A percentile compares a stretch with the other conserved stretches of the same genome.
Conservation (phyloP, 2,888 invertebrate genomes). For the Nemotelus pantherinus region DNA sequence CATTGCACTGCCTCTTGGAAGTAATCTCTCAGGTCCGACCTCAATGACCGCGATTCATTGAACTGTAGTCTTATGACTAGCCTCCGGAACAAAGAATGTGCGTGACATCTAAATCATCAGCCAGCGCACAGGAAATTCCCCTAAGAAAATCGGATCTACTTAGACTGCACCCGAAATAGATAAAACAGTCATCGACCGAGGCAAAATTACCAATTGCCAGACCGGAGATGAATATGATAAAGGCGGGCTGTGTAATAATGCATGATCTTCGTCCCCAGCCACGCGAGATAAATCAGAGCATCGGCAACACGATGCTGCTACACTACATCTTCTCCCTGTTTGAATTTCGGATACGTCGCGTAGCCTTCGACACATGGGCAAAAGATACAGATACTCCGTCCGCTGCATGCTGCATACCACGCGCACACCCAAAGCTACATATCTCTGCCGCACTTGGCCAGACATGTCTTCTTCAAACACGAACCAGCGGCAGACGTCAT, state of each 20-base stretch:
- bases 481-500: neutral
- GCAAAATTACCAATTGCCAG: neutral
- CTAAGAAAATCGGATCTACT: neutral
- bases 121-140: constrained; percentile 1
- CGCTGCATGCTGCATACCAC: neutral
- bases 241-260: constrained; percentile 1
- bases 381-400: neutral
- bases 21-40: too few relatives aligned
- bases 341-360: neutral
- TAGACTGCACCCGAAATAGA: neutral
- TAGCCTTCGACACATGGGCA: neutral
- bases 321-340: neutral
- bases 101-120: too few relatives aligned
- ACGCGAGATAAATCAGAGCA: neutral
- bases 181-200: neutral
- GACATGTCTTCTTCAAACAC: constrained; percentile 20
- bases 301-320: neutral
- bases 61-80: too few relatives aligned
- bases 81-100: too few relatives aligned
- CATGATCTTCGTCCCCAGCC: neutral
- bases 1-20: too few relatives aligned
- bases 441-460: constrained; percentile 28
- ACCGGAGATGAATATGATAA: constrained; percentile 26
- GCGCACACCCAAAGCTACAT: constrained; percentile 1
- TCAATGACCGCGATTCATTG: too few relatives aligned